Conservation (phyloP, 2,888 invertebrate species). For the Sclerodermus sp. region DNA sequence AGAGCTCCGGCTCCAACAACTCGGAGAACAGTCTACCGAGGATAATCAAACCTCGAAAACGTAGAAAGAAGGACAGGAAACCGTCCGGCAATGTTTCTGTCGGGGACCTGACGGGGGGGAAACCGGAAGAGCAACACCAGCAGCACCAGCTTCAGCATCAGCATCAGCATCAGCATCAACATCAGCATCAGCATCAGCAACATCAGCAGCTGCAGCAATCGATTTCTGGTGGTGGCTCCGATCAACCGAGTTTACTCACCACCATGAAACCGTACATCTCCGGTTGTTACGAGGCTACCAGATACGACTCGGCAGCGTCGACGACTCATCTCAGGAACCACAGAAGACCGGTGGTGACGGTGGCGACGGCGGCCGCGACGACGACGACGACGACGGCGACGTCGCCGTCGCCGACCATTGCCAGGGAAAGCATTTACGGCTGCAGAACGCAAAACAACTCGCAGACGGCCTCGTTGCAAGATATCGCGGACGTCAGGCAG, state of each 20-base stretch:
- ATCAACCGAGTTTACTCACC: constrained; percentile 42
- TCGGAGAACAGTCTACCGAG: constrained; percentile 80
- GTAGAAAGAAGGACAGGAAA: constrained; percentile 87
- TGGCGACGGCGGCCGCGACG: no score
- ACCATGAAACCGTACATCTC: constrained; percentile 59
- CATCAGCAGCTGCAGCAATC: constrained; percentile 10
- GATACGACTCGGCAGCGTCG: constrained; percentile 32
- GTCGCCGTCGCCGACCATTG: no score
- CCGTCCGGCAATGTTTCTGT: constrained; percentile 53
- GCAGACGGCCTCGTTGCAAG: constrained; percentile 48
- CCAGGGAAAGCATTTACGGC: constrained; percentile 41
- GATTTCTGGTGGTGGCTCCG: constrained; percentile 10
- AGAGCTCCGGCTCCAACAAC: constrained; percentile 68
- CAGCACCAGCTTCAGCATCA: constrained; percentile 22
- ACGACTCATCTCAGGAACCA: constrained; percentile 44
- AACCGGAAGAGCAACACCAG: constrained; percentile 31
- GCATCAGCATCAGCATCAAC: constrained; percentile 24
- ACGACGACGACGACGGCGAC: no score
- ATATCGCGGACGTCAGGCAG: constrained; percentile 53
- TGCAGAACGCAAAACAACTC: constrained; percentile 15
- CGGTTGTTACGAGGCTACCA: constrained; percentile 47
- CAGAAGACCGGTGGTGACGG: no score
- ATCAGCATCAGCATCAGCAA: constrained; percentile 14
- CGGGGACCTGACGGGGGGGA: constrained; percentile 22
- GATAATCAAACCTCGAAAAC: constrained; percentile 86